Evolutionary conservation across 2,797 vertebrate genomes (phyloP).

Genomic region (Coendou prehensilis): DNA sequence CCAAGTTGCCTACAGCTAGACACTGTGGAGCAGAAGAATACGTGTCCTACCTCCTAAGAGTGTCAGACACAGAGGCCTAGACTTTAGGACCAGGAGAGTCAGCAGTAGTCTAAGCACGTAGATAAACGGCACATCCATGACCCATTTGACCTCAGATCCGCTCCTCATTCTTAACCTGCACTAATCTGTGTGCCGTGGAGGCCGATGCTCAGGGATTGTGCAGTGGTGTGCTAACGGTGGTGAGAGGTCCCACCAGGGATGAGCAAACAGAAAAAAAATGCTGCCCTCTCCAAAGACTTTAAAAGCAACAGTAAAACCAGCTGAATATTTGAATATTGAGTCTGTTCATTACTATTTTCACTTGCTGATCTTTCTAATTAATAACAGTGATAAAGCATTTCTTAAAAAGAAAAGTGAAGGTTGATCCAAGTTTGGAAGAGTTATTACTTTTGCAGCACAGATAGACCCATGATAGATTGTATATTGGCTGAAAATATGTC

Average conservation of each 20-base stretch:
- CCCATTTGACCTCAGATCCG: background rate
- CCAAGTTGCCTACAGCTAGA: background rate
- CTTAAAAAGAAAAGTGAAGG: background rate
- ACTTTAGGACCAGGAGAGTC: background rate
- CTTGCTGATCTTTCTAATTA: background rate
- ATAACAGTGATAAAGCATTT: background rate
- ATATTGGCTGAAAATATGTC: background rate
- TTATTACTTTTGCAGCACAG: background rate
- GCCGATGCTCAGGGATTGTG: fast-evolving
- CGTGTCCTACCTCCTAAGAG: fast-evolving
- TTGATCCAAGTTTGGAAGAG: background rate
- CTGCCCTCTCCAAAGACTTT: background rate
- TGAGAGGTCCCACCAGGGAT: background rate
- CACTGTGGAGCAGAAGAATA: background rate
- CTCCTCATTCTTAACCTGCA: background rate
- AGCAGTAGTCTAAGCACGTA: background rate
- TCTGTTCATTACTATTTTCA: background rate
- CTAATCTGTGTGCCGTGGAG: background rate
- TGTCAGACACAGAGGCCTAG: background rate
- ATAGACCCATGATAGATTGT: background rate
- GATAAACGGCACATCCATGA: fast-evolving
- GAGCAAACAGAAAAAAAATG: background rate
- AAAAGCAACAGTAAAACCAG: background rate
- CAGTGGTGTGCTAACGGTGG: too few relatives aligned
- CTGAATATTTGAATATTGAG: background rate